A percentile compares a stretch with the other conserved stretches of the same genome.
Evolutionary conservation across 1,140 invertebrate genomes (phyloP).

Genomic region (Leguminivora glycinivorella): DNA sequence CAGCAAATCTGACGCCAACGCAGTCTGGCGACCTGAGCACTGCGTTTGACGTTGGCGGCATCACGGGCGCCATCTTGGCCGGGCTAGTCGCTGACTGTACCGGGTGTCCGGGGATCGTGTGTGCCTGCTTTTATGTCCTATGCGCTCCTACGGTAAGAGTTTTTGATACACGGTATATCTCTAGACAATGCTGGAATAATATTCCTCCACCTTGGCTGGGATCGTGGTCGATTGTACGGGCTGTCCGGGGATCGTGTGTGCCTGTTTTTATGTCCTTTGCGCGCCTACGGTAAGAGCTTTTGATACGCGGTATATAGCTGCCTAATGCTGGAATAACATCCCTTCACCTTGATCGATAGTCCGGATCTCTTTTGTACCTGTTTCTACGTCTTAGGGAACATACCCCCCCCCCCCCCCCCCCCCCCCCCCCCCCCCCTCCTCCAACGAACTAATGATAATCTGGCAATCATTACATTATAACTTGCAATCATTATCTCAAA

Average conservation of each 20-base stretch:
- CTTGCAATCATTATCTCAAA: too few species aligned
- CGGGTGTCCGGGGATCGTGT: conserved; percentile 91
- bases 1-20: conserved; percentile 85
- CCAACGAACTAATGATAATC: too few species aligned
- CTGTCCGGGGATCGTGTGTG: neutral
- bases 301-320: too few species aligned
- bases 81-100: conserved; percentile 91
- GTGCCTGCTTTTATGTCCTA: conserved; percentile 88
- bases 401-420: too few species aligned
- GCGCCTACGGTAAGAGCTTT: conserved; percentile 87
- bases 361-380: neutral
- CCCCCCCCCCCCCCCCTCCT: too few species aligned
- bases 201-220: too few species aligned
- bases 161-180: neutral
- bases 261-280: conserved; percentile 74
- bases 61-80: conserved; percentile 92
- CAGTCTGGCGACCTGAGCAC: conserved; percentile 92
- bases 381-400: neutral
- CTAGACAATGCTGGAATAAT: too few species aligned
- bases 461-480: too few species aligned
- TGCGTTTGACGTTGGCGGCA: conserved; percentile 95
- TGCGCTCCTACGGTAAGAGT: conserved; percentile 89
- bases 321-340: too few species aligned
- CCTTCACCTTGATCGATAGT: too few species aligned
- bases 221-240: conserved; percentile 86